Evolutionary conservation across 64 coral and sea anemone species (phyloP), one percentile per base, ranked within the genome.

Genomic region (Pocillopora verrucosa): DNA sequence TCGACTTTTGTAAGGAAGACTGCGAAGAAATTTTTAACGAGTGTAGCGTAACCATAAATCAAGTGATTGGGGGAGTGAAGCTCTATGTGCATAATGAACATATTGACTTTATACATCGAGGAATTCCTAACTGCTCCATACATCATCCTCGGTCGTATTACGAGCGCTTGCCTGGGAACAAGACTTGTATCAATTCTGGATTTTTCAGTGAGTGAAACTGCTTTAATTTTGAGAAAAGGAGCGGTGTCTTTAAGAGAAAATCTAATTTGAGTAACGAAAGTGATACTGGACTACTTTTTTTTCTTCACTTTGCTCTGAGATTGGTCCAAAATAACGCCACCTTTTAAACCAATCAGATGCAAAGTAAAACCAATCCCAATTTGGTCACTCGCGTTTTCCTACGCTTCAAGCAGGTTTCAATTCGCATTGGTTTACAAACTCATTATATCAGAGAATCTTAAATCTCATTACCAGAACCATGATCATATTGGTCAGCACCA

Each of bases 1-100:
- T 92, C 16, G 88, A 88, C 0, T 95, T 93, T 60, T 98, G 96
- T 58, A 87, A 94, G 16, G 90, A 92, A 24, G 96, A 98, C 56
- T 98, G 96, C 51, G 38, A 87, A 1, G 91, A 91, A 12, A 95
- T 95, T 73, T 92, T 93, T n/a, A 62, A 79, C 11, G 72, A 89
- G 56, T 98, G 96, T 62, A 72, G 67, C 17, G 10, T 0, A 25
- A 9, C 82, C 9, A 73, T 92, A 2, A 78, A 92, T 68, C 90
- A 92, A 65, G 90, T 92, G 19, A 80, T 98, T 15, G 96, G 96
- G n/a, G 94, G 65, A 65, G 91, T 88, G 6, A 90, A 90, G 64
- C 14, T 75, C 4, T 2, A 88, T 59, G 58, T 94, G 9, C 17
- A 88, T 12, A 19, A 5, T 57, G 62, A 87, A 65, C 56, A 65